phyloP scores from a whole-genome alignment of 2,113 vertebrate species.

The Hydropotes inermis region DNA sequence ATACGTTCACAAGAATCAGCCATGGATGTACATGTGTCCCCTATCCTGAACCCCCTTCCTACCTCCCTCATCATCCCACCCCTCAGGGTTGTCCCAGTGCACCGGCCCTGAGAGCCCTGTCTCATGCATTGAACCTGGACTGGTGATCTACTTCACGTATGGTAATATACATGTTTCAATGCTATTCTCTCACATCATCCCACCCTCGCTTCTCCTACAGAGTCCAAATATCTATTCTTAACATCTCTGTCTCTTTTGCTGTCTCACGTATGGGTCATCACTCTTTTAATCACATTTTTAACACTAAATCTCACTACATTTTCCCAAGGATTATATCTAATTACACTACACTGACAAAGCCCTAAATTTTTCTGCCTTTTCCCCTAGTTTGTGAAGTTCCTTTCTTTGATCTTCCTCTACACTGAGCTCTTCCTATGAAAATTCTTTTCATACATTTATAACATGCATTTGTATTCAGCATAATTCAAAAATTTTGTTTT shows the following conservation, averaged over 20 bases:
- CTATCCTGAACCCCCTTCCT: background rate
- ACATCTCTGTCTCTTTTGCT: background rate
- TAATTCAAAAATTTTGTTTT: background rate
- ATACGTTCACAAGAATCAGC: background rate
- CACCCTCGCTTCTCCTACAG: background rate
- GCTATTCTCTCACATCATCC: background rate
- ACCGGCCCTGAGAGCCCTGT: accelerated
- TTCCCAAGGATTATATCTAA: background rate
- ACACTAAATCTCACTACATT: background rate
- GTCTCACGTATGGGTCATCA: background rate
- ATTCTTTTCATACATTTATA: background rate
- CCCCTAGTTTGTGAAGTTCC: background rate
- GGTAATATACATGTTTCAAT: background rate
- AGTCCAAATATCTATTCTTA: background rate
- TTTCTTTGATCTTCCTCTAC: background rate
- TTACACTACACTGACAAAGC: background rate
- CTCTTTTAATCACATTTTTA: background rate
- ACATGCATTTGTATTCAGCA: background rate
- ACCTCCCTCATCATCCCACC: background rate
- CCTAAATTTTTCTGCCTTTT: background rate
- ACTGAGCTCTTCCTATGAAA: background rate
- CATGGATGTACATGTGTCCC: background rate
- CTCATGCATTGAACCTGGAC: background rate
- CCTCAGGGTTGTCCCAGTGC: background rate
- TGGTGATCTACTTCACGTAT: background rate